A percentile compares a stretch with the other conserved stretches of the same genome.
Conservation (phyloP, 2,888 invertebrate genomes). For the Lepas anatifera region DNA sequence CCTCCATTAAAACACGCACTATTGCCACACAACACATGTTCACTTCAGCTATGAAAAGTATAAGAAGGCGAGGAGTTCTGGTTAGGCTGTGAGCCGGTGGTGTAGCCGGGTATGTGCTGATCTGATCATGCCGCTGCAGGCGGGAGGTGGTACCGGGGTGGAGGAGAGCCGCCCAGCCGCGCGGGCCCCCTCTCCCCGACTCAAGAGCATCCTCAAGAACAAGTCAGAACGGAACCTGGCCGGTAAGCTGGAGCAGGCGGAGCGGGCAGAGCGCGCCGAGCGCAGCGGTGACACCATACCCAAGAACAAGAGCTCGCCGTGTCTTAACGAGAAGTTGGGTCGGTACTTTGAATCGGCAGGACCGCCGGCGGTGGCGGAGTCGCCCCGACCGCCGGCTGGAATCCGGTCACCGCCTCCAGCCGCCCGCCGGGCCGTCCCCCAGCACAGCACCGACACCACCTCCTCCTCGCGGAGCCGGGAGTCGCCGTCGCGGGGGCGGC, state of each 20-base stretch:
- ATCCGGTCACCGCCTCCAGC: background rate
- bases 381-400: background rate
- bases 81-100: too few relatives aligned
- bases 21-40: too few relatives aligned
- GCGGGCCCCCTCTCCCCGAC: background rate
- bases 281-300: background rate
- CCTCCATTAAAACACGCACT: too few relatives aligned
- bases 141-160: background rate
- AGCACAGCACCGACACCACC: background rate
- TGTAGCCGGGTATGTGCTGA: too few relatives aligned
- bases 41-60: too few relatives aligned
- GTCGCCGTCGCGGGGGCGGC: background rate
- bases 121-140: background rate
- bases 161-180: background rate
- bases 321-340: background rate
- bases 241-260: background rate
- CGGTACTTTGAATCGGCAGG: background rate
- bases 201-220: constrained; percentile 29
- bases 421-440: background rate
- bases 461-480: background rate
- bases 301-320: background rate
- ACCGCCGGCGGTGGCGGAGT: background rate
- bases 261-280: too few relatives aligned
- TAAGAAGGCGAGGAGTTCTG: too few relatives aligned
- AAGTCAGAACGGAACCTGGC: constrained; percentile 24